A percentile compares a stretch with the other conserved stretches of the same genome.
These are phyloP conservation scores for Barnardius zonarius DNA, from an alignment of 2,113 vertebrate species.

Conservation along the genomic window DNA sequence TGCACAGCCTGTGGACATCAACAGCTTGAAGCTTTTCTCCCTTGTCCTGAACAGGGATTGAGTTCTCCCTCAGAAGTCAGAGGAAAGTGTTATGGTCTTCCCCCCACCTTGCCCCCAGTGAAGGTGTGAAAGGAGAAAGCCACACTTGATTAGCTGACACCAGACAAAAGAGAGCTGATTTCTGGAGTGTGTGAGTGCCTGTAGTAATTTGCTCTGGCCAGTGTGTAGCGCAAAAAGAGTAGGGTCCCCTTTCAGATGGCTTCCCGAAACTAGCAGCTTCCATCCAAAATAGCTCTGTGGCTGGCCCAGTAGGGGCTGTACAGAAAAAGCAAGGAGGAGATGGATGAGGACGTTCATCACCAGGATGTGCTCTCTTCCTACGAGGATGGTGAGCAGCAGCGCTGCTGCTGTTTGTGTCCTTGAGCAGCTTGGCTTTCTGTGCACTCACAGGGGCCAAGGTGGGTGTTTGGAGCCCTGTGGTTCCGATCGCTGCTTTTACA, in stretches of 20 bases:
- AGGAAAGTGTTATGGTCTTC: not conserved
- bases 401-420: accelerated
- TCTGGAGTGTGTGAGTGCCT: accelerated
- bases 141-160: accelerated
- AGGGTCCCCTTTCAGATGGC: not conserved
- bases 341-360: not conserved
- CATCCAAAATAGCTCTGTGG: not conserved
- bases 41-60: not conserved
- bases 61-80: not conserved
- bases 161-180: not conserved
- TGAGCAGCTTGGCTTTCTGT: not conserved
- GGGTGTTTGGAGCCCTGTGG: not conserved
- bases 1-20: not conserved
- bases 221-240: not conserved
- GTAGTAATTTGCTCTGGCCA: not conserved
- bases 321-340: not conserved
- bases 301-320: not conserved
- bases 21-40: not conserved
- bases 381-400: not conserved
- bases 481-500: not conserved
- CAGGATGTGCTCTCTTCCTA: not conserved
- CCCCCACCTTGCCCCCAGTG: not conserved
- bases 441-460: accelerated
- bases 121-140: not conserved
- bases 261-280: not conserved